phyloP scores from a whole-genome alignment of 2,888 invertebrate genomes.

The Dorcus parallelipipedus region DNA sequence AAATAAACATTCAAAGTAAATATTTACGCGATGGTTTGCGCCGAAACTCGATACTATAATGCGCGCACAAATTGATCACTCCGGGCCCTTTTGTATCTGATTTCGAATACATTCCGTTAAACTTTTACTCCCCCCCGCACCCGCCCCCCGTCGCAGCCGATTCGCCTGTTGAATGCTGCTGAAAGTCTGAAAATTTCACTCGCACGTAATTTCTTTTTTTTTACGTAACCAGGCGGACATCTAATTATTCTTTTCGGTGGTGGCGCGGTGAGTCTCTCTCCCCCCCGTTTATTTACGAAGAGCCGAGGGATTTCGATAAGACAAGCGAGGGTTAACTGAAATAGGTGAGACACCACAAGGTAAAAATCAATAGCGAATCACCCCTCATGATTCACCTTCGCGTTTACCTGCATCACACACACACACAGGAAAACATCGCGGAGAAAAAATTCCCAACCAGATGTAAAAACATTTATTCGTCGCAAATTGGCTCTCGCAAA shows the following conservation, averaged over 20 bases:
- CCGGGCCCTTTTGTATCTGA: conserved; percentile 12
- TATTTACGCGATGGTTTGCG: not conserved
- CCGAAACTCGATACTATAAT: conserved; percentile 17
- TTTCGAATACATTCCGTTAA: conserved; percentile 19
- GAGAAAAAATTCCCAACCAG: no score
- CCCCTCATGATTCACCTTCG: conserved; percentile 15
- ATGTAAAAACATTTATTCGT: no score
- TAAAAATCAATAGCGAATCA: conserved; percentile 16
- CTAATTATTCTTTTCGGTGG: no score
- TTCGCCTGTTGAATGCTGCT: no score
- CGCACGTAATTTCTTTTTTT: no score
- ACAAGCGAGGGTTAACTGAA: conserved; percentile 17
- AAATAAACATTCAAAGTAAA: no score
- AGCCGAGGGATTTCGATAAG: conserved; percentile 15
- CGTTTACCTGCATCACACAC: conserved; percentile 10
- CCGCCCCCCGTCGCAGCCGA: no score
- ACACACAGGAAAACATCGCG: not conserved
- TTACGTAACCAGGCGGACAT: no score
- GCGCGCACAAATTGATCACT: conserved; percentile 17
- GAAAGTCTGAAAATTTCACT: no score
- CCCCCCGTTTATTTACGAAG: no score
- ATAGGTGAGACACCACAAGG: conserved; percentile 14
- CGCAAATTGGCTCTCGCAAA: no score
- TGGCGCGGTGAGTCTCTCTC: no score
- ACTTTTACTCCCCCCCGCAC: not conserved